Conservation (phyloP, 1,140 invertebrate genomes). For the Caenorhabditis latens region DNA sequence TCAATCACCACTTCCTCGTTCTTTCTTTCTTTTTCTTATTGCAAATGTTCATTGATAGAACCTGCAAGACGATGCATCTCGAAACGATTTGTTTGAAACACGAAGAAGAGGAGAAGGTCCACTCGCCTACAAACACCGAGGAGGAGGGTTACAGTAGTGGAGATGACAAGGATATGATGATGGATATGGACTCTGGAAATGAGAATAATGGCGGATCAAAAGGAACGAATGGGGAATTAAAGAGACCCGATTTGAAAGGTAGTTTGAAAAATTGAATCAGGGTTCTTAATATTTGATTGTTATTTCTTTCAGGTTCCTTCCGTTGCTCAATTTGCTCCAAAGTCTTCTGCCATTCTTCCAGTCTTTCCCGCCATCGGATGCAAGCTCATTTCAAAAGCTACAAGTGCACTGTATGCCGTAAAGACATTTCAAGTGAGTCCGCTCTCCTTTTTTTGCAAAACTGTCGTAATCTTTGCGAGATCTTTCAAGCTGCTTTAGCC, state of each 20-base stretch:
- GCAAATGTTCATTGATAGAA: neutral
- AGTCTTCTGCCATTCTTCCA: constrained; percentile 77
- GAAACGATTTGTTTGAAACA: neutral
- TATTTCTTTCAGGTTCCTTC: constrained; percentile 71
- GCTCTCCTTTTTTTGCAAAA: neutral
- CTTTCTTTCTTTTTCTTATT: neutral
- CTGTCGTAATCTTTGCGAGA: neutral
- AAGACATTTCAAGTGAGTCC: constrained; percentile 77
- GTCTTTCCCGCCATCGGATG: constrained; percentile 76
- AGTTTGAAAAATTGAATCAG: neutral
- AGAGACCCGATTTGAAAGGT: constrained; percentile 51
- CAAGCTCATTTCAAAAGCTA: constrained; percentile 78
- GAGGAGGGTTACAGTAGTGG: constrained; percentile 43
- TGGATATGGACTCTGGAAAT: neutral
- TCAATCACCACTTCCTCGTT: neutral
- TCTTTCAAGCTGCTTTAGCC: neutral
- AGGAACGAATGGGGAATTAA: neutral
- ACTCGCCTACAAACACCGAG: neutral
- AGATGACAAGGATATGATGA: constrained; percentile 1
- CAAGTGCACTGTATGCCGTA: constrained; percentile 76
- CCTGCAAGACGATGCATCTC: neutral
- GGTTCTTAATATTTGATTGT: too few relatives aligned
- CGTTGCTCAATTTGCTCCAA: constrained; percentile 76
- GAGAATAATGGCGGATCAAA: neutral
- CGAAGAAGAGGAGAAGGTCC: constrained; percentile 1